Base-by-base conservation (phyloP, 2,113 vertebrate genomes). In the Coreoperca whiteheadi region DNA sequence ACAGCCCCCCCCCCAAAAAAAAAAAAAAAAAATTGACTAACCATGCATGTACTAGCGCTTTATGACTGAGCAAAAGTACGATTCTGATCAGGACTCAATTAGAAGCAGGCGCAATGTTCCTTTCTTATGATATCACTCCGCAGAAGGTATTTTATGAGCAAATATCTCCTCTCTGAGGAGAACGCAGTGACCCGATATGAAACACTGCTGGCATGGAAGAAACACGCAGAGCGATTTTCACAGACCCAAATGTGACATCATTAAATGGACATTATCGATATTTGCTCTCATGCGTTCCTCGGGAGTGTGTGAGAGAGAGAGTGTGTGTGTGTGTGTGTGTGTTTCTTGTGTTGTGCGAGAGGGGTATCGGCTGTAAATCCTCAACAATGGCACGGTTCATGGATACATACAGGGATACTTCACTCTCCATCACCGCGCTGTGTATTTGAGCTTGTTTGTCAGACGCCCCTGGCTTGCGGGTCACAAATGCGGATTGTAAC, bases 401-500 rank as follows among this genome's bases (percentile, higher is more conserved):
- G 73, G 74, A 86, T 73, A 59, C 75, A 51, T 43, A 77, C 68
- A 54, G 23, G n/a, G 77, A 48, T n/a, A 21, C 75, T 77, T 65
- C 54, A 34, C 66, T 43, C 63, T 63, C 64, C 56, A 50, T 78
- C 72, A 39, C 37, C 4, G 48, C 53, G 8, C 34, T 88, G 91
- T 89, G 85, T 90, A 82, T 89, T 89, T 83, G 79, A 68, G 25
- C 51, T 21, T 61, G 69, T 87, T 87, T 77, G 88, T 87, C 82
- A 90, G 87, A 85, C 84, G 67, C n/a, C n/a, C 25, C 41, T n/a
- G 23, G 48, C 11, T 71, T 61, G 56, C 77, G 39, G 48, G 85
- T 75, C 77, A 87, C 84, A 88, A 89, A 84, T 67, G 74, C 11
- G 25, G 34, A 34, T 48, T 79, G 77, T 82, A 72, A 82, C 59